Conservation (phyloP, 2,797 vertebrate genomes). For the Ispidina lecontei region DNA sequence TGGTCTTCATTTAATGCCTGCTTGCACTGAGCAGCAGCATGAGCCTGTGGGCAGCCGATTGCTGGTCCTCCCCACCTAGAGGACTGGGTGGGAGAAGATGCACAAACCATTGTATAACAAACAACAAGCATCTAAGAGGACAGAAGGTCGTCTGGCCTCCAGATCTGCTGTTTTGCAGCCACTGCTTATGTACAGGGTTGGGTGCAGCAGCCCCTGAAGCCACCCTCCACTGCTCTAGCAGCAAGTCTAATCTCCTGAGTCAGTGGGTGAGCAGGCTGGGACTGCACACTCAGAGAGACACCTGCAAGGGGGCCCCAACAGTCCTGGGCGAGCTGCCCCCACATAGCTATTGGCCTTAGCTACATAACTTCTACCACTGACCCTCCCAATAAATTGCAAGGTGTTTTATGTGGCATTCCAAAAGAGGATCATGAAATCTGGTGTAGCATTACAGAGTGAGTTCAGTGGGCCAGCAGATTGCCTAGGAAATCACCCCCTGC, state of each 20-base stretch:
- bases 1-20: background rate
- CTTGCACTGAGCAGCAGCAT: background rate
- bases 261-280: background rate
- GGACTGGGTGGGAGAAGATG: background rate
- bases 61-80: background rate
- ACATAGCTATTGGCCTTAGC: rapidly evolving
- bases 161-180: background rate
- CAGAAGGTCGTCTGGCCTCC: background rate
- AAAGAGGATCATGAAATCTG: background rate
- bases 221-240: constrained; percentile 21
- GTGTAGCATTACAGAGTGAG: rapidly evolving
- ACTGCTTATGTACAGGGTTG: rapidly evolving
- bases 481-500: background rate
- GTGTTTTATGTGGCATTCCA: background rate
- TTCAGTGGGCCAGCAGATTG: background rate
- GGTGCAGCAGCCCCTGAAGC: constrained; percentile 11
- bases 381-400: background rate
- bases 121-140: background rate
- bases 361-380: background rate
- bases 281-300: rapidly evolving
- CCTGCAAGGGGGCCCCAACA: background rate
- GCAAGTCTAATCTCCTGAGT: background rate
- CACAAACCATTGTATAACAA: background rate
- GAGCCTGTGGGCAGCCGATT: background rate
- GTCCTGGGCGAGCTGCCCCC: background rate